phyloP scores from a whole-genome alignment of 2,888 invertebrate genomes.

The Micoletzkya japonica region DNA sequence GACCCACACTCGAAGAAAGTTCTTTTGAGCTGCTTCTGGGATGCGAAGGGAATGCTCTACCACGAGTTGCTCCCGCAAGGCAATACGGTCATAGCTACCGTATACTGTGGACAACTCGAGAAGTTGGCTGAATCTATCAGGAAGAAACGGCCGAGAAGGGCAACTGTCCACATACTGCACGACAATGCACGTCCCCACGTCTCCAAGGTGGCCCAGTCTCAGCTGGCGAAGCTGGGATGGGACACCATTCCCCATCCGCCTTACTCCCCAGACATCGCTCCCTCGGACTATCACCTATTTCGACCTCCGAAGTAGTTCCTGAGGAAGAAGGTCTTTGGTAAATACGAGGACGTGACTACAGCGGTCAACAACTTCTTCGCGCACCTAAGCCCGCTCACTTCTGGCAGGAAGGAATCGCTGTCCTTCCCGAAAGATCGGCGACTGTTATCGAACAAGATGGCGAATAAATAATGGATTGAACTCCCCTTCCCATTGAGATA shows the following conservation, averaged over 20 bases:
- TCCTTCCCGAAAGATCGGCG: background rate
- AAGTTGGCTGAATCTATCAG: background rate
- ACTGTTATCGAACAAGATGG: background rate
- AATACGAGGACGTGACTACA: background rate
- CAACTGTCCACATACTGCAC: background rate
- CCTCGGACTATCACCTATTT: background rate
- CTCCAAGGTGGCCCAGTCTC: background rate
- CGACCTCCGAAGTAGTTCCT: background rate
- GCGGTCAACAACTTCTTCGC: background rate
- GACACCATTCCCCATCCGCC: background rate
- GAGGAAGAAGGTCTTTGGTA: background rate
- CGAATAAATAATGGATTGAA: too few relatives aligned
- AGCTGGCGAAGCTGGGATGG: background rate
- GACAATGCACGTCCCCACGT: slow-evolving; percentile 6
- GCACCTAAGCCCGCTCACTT: background rate
- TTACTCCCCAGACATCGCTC: slow-evolving; percentile 1
- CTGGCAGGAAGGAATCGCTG: background rate
- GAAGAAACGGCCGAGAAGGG: background rate
- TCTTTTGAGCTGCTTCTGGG: background rate
- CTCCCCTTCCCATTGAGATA: too few relatives aligned
- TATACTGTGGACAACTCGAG: background rate
- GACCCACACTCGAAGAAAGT: background rate
- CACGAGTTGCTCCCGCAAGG: background rate
- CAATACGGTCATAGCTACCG: background rate
- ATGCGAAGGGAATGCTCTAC: background rate